Percentiles rank a stretch among this genome's conserved stretches.
Conservation (phyloP, 2,888 invertebrate genomes). For the Euphydryas editha region DNA sequence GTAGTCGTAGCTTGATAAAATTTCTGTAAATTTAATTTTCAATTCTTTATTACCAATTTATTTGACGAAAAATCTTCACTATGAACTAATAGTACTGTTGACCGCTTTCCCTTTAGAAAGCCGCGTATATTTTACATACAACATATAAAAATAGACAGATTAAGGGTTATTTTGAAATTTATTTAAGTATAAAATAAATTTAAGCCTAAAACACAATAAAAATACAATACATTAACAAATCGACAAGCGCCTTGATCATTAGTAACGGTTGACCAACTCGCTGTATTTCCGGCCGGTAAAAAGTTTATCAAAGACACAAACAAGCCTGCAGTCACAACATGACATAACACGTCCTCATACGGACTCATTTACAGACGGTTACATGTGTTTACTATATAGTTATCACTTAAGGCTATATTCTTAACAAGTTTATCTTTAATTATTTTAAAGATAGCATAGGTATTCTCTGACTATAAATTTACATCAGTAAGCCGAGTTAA, state of each 20-base stretch:
- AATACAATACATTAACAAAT: constrained; percentile 38
- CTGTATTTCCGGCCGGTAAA: constrained; percentile 52
- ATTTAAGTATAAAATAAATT: constrained; percentile 13
- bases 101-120: no score
- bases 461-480: no score
- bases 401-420: not conserved
- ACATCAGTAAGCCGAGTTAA: no score
- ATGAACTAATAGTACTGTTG: no score
- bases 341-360: not conserved
- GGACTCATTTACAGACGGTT: not conserved
- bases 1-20: no score
- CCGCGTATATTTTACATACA: no score
- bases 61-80: no score
- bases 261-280: constrained; percentile 50
- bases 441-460: no score
- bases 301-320: constrained; percentile 41
- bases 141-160: no score
- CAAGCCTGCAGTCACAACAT: constrained; percentile 47
- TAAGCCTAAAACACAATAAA: constrained; percentile 28
- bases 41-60: no score
- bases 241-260: constrained; percentile 50
- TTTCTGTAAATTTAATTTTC: no score
- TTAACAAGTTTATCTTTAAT: no score
- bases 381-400: not conserved
- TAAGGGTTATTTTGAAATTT: not conserved